Percentiles rank a stretch among this genome's conserved stretches.
Conservation (phyloP, 2,888 invertebrate species). For the Drosophila mettleri region DNA sequence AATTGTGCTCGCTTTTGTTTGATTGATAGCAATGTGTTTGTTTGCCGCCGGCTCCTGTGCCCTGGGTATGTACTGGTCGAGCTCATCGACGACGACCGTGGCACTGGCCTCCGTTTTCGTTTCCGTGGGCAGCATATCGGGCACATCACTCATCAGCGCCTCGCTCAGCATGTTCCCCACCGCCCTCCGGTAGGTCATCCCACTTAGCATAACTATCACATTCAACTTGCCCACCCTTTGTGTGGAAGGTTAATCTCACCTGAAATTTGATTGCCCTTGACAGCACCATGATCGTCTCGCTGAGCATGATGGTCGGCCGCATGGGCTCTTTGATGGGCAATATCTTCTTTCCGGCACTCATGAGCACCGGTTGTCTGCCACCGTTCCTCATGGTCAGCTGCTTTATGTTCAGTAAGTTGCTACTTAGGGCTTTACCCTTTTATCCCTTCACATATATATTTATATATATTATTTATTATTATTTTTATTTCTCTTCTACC, state of each 20-base stretch:
- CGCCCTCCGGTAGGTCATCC: slow-evolving; percentile 71
- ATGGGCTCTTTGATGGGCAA: slow-evolving; percentile 90
- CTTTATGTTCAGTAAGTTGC: slow-evolving; percentile 87
- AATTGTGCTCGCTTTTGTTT: not conserved
- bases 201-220: not conserved
- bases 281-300: slow-evolving; percentile 90
- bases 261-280: not conserved
- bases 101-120: slow-evolving; percentile 87
- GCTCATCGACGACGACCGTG: slow-evolving; percentile 85
- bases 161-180: slow-evolving; percentile 82
- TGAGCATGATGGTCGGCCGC: slow-evolving; percentile 89
- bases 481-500: not conserved
- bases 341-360: slow-evolving; percentile 89
- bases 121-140: slow-evolving; percentile 75
- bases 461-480: not conserved
- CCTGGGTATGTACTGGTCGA: slow-evolving; percentile 87
- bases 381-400: slow-evolving; percentile 89
- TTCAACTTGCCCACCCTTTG: not conserved
- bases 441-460: too few species aligned
- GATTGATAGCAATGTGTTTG: slow-evolving; percentile 81
- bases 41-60: slow-evolving; percentile 85
- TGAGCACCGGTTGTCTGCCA: slow-evolving; percentile 89
- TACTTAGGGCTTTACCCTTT: not conserved
- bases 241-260: not conserved
- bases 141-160: slow-evolving; percentile 78